Base-by-base conservation (phyloP, 2,113 vertebrate genomes). In the Oenanthe melanoleuca region DNA sequence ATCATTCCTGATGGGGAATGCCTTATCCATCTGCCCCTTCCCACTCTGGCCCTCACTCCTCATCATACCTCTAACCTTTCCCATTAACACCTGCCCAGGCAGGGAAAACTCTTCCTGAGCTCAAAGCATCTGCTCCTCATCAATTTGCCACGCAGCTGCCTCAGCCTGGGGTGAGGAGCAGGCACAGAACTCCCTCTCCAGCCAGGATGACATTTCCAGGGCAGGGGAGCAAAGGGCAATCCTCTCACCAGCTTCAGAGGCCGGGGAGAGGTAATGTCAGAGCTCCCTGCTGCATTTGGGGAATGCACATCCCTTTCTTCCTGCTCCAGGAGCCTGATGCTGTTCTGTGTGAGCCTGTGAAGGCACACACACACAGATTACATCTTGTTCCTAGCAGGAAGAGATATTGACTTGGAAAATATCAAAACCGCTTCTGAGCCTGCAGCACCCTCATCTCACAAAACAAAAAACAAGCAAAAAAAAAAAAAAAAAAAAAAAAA, bases 121-220 rank as follows among this genome's bases (percentile, higher is more conserved):
- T 95, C 89, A 95, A 97, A 97, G 95, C 95, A 91, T 93, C 94
- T 95, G 96, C 86, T 96, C 95, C 93, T 95, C 82, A 96, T 95
- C 96, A 93, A 70, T 95, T 94, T 94, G 64, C 96, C 57, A 49
- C 33, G 4, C 93, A 95, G 80, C 73, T 96, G 94, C 93, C 95
- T 92, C 88, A 82, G 91, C 95, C 95, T 89, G 3, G 5, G 71
- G 91, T 56, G 1, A 95, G 88, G 93, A 97, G 86, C 92, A 93
- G 92, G 82, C 95, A 97, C 69, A n/a, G 19, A 95, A 25, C 60
- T 95, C 91, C 91, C 86, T 92, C 81, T 80, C 50, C 34, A 5
- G 57, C 95, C 96, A 53, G 92, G 80, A 74, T 95, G 88, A 92
- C 90, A 93, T 95, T 97, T 97, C 92, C 96, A 96, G 93, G 96